A percentile compares a stretch with the other conserved stretches of the same genome.
Evolutionary conservation across 2,888 invertebrate genomes (phyloP).

Genomic region (Sipha maydis): DNA sequence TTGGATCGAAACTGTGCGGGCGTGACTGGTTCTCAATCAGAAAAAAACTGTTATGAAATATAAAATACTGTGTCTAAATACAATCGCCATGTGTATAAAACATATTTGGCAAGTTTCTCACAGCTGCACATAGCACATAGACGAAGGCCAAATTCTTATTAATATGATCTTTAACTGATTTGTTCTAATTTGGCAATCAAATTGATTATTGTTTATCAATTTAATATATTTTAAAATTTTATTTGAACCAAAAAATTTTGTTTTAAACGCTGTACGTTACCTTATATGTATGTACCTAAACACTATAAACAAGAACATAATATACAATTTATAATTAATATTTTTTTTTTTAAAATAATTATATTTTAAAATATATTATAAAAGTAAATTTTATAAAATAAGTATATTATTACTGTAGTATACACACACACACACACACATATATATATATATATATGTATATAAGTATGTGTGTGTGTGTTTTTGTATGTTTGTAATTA

Average conservation of each 20-base stretch:
- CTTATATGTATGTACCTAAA: not conserved
- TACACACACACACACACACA: too few relatives aligned
- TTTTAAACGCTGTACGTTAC: not conserved
- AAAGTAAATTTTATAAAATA: too few relatives aligned
- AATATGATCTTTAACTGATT: constrained; percentile 27
- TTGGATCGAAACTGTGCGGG: constrained; percentile 59
- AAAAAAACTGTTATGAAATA: constrained; percentile 50
- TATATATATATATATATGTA: too few relatives aligned
- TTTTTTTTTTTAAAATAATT: not conserved
- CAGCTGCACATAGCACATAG: constrained; percentile 1
- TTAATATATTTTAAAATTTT: not conserved
- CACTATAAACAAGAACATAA: not conserved
- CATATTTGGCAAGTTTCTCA: constrained; percentile 54
- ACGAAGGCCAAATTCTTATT: constrained; percentile 33
- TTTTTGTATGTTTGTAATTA: not conserved
- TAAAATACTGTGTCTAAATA: constrained; percentile 52
- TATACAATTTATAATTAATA: not conserved
- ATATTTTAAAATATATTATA: too few relatives aligned
- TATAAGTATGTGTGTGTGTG: too few relatives aligned
- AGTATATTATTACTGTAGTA: too few relatives aligned
- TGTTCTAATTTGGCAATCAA: not conserved
- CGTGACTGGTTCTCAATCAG: constrained; percentile 59
- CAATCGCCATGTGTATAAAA: constrained; percentile 45
- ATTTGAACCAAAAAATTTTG: not conserved
- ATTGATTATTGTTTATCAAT: not conserved